Evolutionary conservation across 92 coral and sea anemone species (phyloP).

Genomic region (Anthopleura xanthogrammica): DNA sequence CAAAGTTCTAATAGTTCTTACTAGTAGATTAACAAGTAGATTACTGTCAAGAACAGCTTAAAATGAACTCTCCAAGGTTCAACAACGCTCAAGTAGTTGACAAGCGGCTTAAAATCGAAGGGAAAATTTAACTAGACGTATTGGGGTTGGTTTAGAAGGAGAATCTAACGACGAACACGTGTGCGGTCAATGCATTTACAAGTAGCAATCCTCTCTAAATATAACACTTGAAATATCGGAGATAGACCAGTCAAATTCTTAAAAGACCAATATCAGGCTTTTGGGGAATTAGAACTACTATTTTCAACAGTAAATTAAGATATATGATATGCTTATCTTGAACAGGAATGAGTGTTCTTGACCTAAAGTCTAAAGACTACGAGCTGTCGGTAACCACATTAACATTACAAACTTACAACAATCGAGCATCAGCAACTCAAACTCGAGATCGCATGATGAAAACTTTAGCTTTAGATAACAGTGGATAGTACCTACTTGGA

Average conservation of each 20-base stretch:
- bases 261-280: neutral
- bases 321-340: conserved; percentile 18
- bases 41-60: conserved; percentile 16
- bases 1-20: neutral
- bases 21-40: neutral
- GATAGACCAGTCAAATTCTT: conserved; percentile 1
- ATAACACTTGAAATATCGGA: conserved; percentile 8
- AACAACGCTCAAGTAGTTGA: conserved; percentile 42
- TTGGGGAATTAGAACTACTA: neutral
- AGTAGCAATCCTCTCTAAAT: neutral
- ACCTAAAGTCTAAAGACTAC: conserved; percentile 16
- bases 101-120: conserved; percentile 13
- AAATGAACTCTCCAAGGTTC: conserved; percentile 35
- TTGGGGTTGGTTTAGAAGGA: neutral
- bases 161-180: neutral
- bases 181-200: neutral
- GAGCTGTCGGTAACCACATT: conserved; percentile 4
- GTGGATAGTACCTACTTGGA: conserved; percentile 67
- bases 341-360: conserved; percentile 23
- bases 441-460: conserved; percentile 15
- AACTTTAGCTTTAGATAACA: neutral
- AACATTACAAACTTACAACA: conserved; percentile 8
- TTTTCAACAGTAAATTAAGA: conserved; percentile 19
- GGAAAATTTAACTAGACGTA: neutral
- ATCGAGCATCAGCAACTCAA: neutral